phyloP scores from a whole-genome alignment of 2,888 invertebrate genomes.

The Linnaemya tessellans region DNA sequence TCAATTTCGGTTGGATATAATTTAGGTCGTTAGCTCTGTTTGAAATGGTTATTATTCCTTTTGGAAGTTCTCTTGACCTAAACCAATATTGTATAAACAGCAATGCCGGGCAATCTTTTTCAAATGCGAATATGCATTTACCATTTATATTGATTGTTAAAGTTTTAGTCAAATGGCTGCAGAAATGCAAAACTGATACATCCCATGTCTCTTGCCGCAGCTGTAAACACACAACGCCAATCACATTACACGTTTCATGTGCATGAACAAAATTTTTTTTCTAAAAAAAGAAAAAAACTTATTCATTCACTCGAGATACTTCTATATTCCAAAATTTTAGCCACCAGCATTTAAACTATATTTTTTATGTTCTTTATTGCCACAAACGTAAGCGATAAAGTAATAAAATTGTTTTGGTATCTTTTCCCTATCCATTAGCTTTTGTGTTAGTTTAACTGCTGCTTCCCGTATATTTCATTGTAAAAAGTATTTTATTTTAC shows the following conservation, averaged over 20 bases:
- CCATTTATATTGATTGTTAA: slow-evolving; percentile 11
- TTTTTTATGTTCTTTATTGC: slow-evolving; percentile 29
- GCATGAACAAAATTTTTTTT: not conserved
- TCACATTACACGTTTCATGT: not conserved
- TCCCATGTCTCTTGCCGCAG: slow-evolving; percentile 28
- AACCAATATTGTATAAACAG: not conserved
- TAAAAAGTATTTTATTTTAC: slow-evolving; percentile 23
- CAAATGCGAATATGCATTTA: not conserved
- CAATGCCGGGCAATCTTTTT: not conserved
- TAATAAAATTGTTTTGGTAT: slow-evolving; percentile 57
- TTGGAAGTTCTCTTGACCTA: too few relatives aligned
- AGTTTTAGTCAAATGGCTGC: slow-evolving; percentile 17
- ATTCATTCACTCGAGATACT: slow-evolving; percentile 26
- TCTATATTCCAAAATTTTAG: slow-evolving; percentile 59
- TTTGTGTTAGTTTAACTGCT: slow-evolving; percentile 14
- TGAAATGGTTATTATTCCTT: too few relatives aligned
- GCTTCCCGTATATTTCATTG: slow-evolving; percentile 28
- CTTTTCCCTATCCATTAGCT: slow-evolving; percentile 1
- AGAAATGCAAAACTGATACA: slow-evolving; percentile 9
- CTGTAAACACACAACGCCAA: slow-evolving; percentile 10
- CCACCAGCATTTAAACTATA: slow-evolving; percentile 61
- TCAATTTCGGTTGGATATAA: too few relatives aligned
- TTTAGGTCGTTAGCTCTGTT: too few relatives aligned
- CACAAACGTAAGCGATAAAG: slow-evolving; percentile 59
- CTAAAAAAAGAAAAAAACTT: not conserved